phyloP scores from a whole-genome alignment of 1,140 invertebrate species.

The Heliothis subflexa region DNA sequence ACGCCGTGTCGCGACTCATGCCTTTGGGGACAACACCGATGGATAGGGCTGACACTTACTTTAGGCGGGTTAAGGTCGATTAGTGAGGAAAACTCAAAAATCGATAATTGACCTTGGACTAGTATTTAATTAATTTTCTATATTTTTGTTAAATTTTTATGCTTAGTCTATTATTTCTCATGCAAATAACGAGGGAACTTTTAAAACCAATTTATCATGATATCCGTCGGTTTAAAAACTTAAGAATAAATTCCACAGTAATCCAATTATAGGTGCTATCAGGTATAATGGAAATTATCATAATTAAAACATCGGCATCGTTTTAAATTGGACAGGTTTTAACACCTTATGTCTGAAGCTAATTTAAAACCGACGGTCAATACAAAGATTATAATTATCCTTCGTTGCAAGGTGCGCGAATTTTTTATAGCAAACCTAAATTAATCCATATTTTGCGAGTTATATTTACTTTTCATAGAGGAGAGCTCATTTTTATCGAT shows the following conservation, averaged over 20 bases:
- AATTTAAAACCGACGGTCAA: neutral
- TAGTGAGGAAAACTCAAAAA: neutral
- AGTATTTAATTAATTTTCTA: too few relatives aligned
- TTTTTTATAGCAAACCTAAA: too few relatives aligned
- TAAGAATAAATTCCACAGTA: neutral
- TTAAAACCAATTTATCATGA: too few relatives aligned
- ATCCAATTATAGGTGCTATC: neutral
- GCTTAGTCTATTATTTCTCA: too few relatives aligned
- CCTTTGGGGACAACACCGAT: slow-evolving; percentile 21
- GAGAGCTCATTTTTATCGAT: too few relatives aligned
- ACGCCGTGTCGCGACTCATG: slow-evolving; percentile 45
- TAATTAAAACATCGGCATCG: slow-evolving; percentile 6
- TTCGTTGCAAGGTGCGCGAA: neutral
- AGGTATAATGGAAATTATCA: neutral
- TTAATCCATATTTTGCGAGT: too few relatives aligned
- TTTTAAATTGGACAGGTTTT: neutral
- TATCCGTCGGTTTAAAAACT: neutral
- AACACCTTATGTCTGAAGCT: neutral
- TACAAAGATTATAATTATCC: neutral
- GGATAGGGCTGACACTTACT: slow-evolving; percentile 31
- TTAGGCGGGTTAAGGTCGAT: neutral
- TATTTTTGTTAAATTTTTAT: too few relatives aligned
- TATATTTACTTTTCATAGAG: too few relatives aligned
- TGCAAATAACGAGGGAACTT: too few relatives aligned
- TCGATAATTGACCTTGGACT: too few relatives aligned